These are phyloP conservation scores for Temnothorax unifasciatus DNA, from an alignment of 2,888 invertebrate genomes.

Conservation along the genomic window DNA sequence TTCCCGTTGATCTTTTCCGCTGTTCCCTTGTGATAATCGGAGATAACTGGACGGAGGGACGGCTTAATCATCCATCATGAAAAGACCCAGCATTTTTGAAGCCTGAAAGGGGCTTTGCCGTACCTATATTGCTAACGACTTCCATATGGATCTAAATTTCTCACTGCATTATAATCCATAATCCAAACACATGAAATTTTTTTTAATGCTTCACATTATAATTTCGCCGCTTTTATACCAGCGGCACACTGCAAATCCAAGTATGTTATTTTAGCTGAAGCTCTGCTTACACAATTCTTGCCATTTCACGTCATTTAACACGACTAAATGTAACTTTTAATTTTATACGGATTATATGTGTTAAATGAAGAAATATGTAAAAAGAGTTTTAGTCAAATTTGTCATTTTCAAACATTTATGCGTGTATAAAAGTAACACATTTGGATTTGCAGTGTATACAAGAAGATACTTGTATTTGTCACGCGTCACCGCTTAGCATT, in stretches of 20 bases:
- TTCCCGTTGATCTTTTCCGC: slow-evolving; percentile 52
- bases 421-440: background rate
- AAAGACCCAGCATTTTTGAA: slow-evolving; percentile 3
- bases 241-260: too few species aligned
- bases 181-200: background rate
- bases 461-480: background rate
- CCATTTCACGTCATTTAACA: too few species aligned
- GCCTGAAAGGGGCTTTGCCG: background rate
- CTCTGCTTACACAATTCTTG: too few species aligned
- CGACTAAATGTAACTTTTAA: too few species aligned
- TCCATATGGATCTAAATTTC: background rate
- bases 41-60: slow-evolving; percentile 33
- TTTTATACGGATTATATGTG: too few species aligned
- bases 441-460: background rate
- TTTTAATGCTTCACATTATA: background rate
- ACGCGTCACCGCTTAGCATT: background rate
- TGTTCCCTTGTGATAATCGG: slow-evolving; percentile 28
- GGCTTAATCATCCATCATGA: slow-evolving; percentile 19
- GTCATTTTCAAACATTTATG: too few species aligned
- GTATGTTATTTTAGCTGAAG: too few species aligned
- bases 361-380: too few species aligned
- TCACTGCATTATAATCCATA: background rate
- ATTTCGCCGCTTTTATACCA: background rate
- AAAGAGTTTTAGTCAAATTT: too few species aligned
- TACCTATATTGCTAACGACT: background rate